phyloP scores from a whole-genome alignment of 2,888 invertebrate genomes.

The Taenaris catops region DNA sequence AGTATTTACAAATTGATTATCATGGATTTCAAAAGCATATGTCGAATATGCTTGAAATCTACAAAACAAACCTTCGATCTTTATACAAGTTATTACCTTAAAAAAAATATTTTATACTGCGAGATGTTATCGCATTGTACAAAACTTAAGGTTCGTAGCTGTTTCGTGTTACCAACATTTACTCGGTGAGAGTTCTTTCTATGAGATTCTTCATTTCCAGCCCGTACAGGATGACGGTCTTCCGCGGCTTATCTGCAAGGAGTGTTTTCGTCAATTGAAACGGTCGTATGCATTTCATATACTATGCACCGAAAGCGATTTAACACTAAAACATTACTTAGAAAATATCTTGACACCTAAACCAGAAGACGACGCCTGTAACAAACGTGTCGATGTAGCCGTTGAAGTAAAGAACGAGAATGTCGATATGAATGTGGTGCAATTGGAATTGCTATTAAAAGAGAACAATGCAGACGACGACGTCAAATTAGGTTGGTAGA shows the following conservation, averaged over 20 bases:
- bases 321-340: constrained; percentile 33
- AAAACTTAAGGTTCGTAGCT: constrained; percentile 46
- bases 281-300: constrained; percentile 51
- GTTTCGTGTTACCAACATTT: background rate
- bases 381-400: constrained; percentile 7
- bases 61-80: constrained; percentile 53
- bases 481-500: constrained; percentile 22
- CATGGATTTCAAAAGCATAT: constrained; percentile 54
- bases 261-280: constrained; percentile 55
- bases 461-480: constrained; percentile 18
- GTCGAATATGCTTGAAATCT: constrained; percentile 55
- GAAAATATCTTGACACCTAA: constrained; percentile 10
- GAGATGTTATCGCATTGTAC: constrained; percentile 61
- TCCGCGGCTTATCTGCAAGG: constrained; percentile 60
- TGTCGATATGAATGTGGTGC: constrained; percentile 26
- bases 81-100: constrained; percentile 49
- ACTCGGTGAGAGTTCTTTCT: background rate
- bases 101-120: constrained; percentile 50
- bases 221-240: constrained; percentile 50
- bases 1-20: too few relatives aligned
- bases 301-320: constrained; percentile 56
- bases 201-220: constrained; percentile 32
- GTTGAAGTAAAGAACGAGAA: constrained; percentile 27
- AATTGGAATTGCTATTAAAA: constrained; percentile 4
- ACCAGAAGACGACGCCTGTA: background rate